Evolutionary conservation across 2,113 vertebrate species (phyloP), one percentile per base, ranked within the genome.

Genomic region (Microtus montanus): DNA sequence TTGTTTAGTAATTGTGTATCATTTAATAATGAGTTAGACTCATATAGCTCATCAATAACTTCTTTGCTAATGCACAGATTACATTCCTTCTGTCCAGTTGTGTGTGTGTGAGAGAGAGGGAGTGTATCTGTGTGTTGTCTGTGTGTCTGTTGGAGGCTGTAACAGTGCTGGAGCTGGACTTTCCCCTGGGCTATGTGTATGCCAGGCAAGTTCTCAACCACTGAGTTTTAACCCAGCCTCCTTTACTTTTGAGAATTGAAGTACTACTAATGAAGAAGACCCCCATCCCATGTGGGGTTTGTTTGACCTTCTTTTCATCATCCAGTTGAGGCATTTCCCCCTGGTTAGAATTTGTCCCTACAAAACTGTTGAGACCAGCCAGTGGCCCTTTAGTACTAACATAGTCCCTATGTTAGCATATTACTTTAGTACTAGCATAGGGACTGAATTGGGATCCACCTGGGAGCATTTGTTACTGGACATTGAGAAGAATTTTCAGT

Each of bases 1-100:
- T 95, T 96, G 70, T 95, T 96, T 95, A 92, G 58, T 93, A 91
- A 49, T 89, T 95, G 28, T 86, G 10, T 94, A 61, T 94, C 91
- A 86, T 95, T 95, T 96, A 87, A 90, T 74, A 88, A 90, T 58
- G 14, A 92, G 73, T 75, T 93, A 49, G 68, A 90, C 52, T 87
- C 84, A 92, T 70, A 87, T 5, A 92, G 12, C n/a, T 83, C 92
- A 78, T 87, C 80, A 92, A 70, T 86, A 95, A 92, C 49, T 77
- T 87, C 13, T 95, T 97, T 93, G 10, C 61, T 91, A 19, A 79
- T 85, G n/a, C 61, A 41, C 77, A 93, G 75, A 85, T 64, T 90
- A 84, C 38, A 44, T 95, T 95, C 7, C 41, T 92, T 96, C n/a
- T 89, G 71, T 87, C 54, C 38, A 58, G 58, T 58, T n/a, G 20